Base-by-base conservation (phyloP, 2,113 vertebrate genomes). In the Lamprologus tigripictilis region DNA sequence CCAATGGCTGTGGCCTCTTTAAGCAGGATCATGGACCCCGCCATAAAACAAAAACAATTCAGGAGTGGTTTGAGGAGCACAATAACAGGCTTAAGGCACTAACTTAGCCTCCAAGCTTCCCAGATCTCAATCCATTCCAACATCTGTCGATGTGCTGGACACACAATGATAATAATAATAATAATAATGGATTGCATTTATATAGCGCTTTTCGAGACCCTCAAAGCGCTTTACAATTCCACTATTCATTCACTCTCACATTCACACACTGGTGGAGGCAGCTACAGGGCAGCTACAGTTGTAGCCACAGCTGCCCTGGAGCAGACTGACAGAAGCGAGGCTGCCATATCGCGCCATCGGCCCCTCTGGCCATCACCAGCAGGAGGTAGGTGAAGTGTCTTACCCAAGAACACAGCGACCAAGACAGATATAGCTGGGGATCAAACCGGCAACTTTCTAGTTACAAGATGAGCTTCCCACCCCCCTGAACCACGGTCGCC, bases 31-130 rank as follows among this genome's bases (percentile, higher is more conserved):
- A 31, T 58, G 57, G 14, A 9, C 5, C 57, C 57, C 0, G 14
- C 26, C 26, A 9, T 28, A 9, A 58, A 0, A 0, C 57, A 58
- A 31, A 58, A 58, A 58, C 26, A 28, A 58, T 31, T 58, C 14
- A 58, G 57, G 57, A 31, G 1, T 28, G 1, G 26, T 58, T 58
- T 58, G 14, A 28, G 26, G 3, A 28, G 26, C 55, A 58, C 26
- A 58, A 28, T 28, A 58, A 58, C 26, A 28, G 26, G 57, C 26
- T 58, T 17, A 58, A 58, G 57, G 14, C 57, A 31, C 26, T 9
- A 28, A 31, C 55, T 58, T 16, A 58, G 3, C 26, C 26, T 58
- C 26, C 57, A 31, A 58, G 55, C 55, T 31, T 31, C 26, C 55
- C 26, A 31, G 8, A 1, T 58, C 26, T 58, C 55, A 58, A 58